Evolutionary conservation across 2,888 invertebrate species (phyloP), one percentile per base, ranked within the genome.

Genomic region (Tanypteryx hageni): DNA sequence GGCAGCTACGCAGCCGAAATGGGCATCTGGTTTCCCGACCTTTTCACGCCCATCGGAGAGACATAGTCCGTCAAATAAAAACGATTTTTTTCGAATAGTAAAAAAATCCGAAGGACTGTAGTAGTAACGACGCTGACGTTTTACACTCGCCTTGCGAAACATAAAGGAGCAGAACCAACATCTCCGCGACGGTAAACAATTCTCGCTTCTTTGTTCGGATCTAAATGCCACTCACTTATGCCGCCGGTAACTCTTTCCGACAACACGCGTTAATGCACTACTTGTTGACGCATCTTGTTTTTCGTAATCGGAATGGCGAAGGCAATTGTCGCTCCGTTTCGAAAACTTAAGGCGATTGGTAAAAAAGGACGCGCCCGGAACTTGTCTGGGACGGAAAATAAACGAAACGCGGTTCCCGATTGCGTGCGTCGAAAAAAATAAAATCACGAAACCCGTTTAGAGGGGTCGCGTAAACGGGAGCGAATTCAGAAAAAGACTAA

Each of bases 181-280:
- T 9, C 9, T 11, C n/a, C 68, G 68, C 18, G 68, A 9, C 68
- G 18, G 68, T 68, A 68, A 68, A 68, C 68, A 68, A 18, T 68
- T n/a, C 68, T 68, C n/a, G n/a, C 18, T 68, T 68, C 68, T 68
- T 68, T 68, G 68, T 68, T 68, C 68, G 68, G 68, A 68, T 68
- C 68, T 68, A 68, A 68, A 68, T 22, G 68, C 64, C 64, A 64
- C n/a, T 64, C 64, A 64, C 64, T 18, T 64, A 64, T n/a, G 64
- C 64, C 9, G 64, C n/a, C 68, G 68, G 18, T 68, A 68, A 68
- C 22, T 18, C 11, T 68, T 68, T 68, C 22, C 18, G 68, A 68
- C 68, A 10, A n/a, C 68, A 18, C 68, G 5, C 11, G n/a, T n/a
- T 68, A 68, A 68, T 68, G 9, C n/a, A 68, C 44, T 68, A 18